Base-by-base conservation (phyloP, 2,888 invertebrate species). In the Microdon myrmicae region DNA sequence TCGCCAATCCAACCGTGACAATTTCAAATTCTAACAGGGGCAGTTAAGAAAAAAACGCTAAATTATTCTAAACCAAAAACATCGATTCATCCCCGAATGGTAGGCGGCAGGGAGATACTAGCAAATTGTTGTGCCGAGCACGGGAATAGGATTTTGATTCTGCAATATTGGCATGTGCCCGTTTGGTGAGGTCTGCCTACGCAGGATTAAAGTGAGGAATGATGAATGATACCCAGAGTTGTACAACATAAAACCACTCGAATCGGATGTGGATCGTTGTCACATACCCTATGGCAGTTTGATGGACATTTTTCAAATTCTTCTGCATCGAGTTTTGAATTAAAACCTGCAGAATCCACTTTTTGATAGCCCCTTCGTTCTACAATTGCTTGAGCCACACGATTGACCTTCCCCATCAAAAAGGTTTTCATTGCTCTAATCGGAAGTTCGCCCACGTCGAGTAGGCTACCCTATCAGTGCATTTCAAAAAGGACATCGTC, bases 1-100 rank as follows among this genome's bases (percentile, higher is more conserved):
- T 61, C 68, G 54, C 66, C 68, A 67, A 68, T 69, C 67, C 53
- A 68, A 67, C 68, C 68, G 67, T 66, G 67, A 70, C 69, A 67
- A 67, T 67, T 68, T 68, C 66, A 70, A 70, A 67, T 67, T 67
- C 67, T 70, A 69, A 67, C 51, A 38, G 22, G 9, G 17, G n/a
- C n/a, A 59, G 61, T 61, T 67, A 68, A 70, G 68, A 69, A 39
- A 13, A 43, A 38, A 31, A 26, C 10, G 45, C 8, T 22, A 9
- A 53, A n/a, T n/a, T n/a, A n/a, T n/a, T n/a, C n/a, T n/a, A n/a
- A n/a, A n/a, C n/a, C n/a, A 14, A 23, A 37, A 13, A 26, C 23
- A 47, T 20, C 41, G 32, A 31, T 10, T n/a, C n/a, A n/a, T n/a
- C n/a, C n/a, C 4, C 3, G 7, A 16, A 16, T n/a, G 9, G 25